Conservation (phyloP, 2,888 invertebrate species). For the Dynastes maya region DNA sequence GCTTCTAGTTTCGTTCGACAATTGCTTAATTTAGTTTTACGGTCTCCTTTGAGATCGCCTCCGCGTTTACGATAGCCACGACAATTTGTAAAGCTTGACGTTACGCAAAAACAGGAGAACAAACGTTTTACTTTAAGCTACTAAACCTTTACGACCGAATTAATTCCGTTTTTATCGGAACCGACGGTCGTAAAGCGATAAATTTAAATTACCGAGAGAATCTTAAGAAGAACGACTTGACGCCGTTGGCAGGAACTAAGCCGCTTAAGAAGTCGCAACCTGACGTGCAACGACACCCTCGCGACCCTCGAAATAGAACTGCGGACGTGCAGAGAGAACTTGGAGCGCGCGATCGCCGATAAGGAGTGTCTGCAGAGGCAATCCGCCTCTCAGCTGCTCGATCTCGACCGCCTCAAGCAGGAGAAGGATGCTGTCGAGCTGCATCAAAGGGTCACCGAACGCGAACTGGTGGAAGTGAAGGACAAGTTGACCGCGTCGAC, state of each 20-base stretch:
- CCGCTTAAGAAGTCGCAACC: constrained; percentile 68
- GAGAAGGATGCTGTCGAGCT: constrained; percentile 85
- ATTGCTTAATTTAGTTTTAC: neutral
- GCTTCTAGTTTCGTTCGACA: neutral
- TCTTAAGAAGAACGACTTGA: constrained; percentile 20
- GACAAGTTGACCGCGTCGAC: constrained; percentile 79
- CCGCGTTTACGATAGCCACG: neutral
- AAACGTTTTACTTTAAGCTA: constrained; percentile 6
- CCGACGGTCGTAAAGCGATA: constrained; percentile 3
- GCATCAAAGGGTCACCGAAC: constrained; percentile 81
- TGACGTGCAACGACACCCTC: constrained; percentile 75
- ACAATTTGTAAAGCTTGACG: neutral
- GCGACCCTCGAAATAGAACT: constrained; percentile 78
- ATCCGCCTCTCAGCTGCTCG: constrained; percentile 80
- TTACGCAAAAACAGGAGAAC: neutral
- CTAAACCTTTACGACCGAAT: constrained; percentile 18
- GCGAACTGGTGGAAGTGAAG: constrained; percentile 80
- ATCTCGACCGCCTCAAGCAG: constrained; percentile 82
- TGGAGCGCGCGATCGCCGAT: constrained; percentile 78
- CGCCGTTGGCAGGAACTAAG: constrained; percentile 65
- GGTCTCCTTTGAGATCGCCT: neutral
- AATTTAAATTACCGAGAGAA: constrained; percentile 20
- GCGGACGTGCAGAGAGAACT: constrained; percentile 77
- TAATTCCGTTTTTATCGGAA: constrained; percentile 23
- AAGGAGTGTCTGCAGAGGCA: constrained; percentile 85